phyloP scores from a whole-genome alignment of 1,140 invertebrate species.

The Littorina saxatilis region DNA sequence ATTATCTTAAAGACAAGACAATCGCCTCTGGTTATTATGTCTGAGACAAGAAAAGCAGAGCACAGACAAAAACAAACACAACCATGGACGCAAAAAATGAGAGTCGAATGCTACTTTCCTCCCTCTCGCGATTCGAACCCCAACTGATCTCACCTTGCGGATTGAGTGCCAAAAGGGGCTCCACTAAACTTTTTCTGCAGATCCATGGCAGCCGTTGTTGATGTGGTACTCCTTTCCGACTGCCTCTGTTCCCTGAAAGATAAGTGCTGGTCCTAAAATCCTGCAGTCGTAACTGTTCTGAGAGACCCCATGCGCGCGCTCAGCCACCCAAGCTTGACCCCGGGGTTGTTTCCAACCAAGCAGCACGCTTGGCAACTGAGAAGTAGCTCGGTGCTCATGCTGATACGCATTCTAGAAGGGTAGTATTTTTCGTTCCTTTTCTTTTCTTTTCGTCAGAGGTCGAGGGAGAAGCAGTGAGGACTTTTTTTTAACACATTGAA shows the following conservation, averaged over 20 bases:
- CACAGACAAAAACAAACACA: background rate
- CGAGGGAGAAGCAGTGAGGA: too few species aligned
- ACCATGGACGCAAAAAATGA: background rate
- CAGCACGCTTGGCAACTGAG: constrained; percentile 14
- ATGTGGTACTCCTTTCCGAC: background rate
- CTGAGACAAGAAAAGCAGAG: background rate
- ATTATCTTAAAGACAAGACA: too few species aligned
- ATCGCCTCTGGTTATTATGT: too few species aligned
- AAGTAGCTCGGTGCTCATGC: background rate
- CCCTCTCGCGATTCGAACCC: too few species aligned
- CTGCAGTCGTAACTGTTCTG: background rate
- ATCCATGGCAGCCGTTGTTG: constrained; percentile 48
- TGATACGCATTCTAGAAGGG: too few species aligned
- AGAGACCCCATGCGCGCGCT: too few species aligned
- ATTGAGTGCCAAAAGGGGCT: constrained; percentile 72
- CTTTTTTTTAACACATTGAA: too few species aligned
- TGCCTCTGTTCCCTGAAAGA: background rate
- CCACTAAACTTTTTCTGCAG: constrained; percentile 69
- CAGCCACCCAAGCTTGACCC: background rate
- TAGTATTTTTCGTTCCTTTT: too few species aligned
- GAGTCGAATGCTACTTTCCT: too few species aligned
- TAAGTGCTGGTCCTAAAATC: background rate
- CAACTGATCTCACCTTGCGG: constrained; percentile 60
- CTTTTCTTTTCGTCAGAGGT: too few species aligned
- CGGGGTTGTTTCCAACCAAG: constrained; percentile 24